Evolutionary conservation across 2,888 invertebrate species (phyloP).

Genomic region (Julus scanicus): DNA sequence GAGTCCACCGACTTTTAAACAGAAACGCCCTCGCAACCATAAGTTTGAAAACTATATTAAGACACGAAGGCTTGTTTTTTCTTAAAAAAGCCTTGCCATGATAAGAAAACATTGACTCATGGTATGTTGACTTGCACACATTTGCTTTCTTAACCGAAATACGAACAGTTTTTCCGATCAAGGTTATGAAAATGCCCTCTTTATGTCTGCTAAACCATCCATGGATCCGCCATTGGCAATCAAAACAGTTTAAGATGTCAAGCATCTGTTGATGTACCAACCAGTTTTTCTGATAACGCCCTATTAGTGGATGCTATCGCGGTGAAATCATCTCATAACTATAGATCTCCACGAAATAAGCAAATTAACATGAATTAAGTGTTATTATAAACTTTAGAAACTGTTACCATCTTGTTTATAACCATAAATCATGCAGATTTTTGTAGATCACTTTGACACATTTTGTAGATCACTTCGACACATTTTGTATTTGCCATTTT

Average conservation of each 20-base stretch:
- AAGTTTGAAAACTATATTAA: slow-evolving; percentile 7
- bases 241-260: background rate
- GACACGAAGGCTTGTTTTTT: background rate
- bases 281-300: background rate
- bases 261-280: background rate
- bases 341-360: too few relatives aligned
- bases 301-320: too few relatives aligned
- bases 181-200: background rate
- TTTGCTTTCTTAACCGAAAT: background rate
- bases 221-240: background rate
- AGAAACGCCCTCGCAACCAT: slow-evolving; percentile 22
- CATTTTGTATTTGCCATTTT: too few relatives aligned
- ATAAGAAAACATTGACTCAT: slow-evolving; percentile 7
- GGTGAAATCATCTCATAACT: too few relatives aligned
- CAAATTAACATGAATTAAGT: too few relatives aligned
- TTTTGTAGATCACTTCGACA: too few relatives aligned
- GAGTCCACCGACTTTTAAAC: background rate
- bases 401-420: too few relatives aligned
- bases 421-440: too few relatives aligned
- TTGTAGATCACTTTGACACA: too few relatives aligned
- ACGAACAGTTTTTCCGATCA: background rate
- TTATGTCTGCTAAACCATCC: background rate
- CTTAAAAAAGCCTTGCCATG: background rate
- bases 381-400: too few relatives aligned
- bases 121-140: background rate